Conservation (phyloP, 2,113 vertebrate genomes). For the Gorsachius goisagi region DNA sequence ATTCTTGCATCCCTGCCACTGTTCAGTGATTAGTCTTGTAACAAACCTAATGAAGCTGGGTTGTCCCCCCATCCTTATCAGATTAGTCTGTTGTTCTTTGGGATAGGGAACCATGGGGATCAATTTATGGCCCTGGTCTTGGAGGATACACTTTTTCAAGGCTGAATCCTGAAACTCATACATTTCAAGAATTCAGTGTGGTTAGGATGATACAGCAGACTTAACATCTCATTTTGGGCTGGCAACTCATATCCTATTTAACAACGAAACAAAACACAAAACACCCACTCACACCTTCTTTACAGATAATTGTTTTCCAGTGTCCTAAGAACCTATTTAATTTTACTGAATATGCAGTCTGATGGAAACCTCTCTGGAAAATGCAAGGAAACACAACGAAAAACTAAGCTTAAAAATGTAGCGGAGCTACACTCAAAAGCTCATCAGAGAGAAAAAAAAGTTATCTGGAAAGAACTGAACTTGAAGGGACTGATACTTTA, state of each 20-base stretch:
- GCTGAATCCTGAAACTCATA: background rate
- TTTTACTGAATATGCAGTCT: background rate
- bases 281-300: background rate
- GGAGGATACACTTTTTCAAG: background rate
- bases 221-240: background rate
- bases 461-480: background rate
- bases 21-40: background rate
- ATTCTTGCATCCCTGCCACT: background rate
- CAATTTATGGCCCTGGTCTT: background rate
- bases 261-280: background rate
- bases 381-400: background rate
- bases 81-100: background rate
- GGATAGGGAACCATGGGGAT: background rate
- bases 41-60: background rate
- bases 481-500: background rate
- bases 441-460: background rate
- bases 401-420: background rate
- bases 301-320: background rate
- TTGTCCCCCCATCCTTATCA: background rate
- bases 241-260: background rate
- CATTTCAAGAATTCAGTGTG: background rate
- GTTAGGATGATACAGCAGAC: background rate
- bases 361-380: background rate
- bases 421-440: background rate
- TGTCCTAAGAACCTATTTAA: constrained; percentile 15